Conservation (phyloP, 2,113 vertebrate species). For the Nothocercus nigrocapillus region DNA sequence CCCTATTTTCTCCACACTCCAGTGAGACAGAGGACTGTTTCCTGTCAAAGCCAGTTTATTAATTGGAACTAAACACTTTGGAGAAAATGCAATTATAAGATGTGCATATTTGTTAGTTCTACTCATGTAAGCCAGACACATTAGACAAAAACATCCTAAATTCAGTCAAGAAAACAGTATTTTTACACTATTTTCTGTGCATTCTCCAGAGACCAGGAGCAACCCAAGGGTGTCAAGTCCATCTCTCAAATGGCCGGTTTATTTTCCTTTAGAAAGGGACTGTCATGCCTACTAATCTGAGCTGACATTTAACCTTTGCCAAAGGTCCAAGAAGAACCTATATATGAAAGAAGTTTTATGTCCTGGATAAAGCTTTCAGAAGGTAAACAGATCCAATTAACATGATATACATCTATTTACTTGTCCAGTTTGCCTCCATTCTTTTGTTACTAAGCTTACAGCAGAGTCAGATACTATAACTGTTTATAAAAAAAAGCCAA, state of each 20-base stretch:
- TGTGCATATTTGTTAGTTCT: background rate
- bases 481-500: background rate
- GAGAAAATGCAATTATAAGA: background rate
- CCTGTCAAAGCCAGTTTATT: background rate
- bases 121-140: background rate
- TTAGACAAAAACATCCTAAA: background rate
- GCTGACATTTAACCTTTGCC: background rate
- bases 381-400: background rate
- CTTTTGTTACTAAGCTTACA: background rate
- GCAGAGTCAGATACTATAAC: background rate
- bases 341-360: background rate
- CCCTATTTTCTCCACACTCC: background rate
- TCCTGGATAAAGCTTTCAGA: background rate
- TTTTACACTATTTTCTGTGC: background rate
- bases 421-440: background rate
- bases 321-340: background rate
- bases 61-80: background rate
- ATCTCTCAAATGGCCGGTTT: background rate
- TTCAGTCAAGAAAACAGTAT: background rate
- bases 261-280: background rate
- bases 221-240: background rate
- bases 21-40: background rate
- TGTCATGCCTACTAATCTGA: background rate
- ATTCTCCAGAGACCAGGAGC: background rate
- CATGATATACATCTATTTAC: background rate